A percentile compares a stretch with the other conserved stretches of the same genome.
Conservation (phyloP, 2,888 invertebrate genomes). For the Cataglyphis altisquamis region DNA sequence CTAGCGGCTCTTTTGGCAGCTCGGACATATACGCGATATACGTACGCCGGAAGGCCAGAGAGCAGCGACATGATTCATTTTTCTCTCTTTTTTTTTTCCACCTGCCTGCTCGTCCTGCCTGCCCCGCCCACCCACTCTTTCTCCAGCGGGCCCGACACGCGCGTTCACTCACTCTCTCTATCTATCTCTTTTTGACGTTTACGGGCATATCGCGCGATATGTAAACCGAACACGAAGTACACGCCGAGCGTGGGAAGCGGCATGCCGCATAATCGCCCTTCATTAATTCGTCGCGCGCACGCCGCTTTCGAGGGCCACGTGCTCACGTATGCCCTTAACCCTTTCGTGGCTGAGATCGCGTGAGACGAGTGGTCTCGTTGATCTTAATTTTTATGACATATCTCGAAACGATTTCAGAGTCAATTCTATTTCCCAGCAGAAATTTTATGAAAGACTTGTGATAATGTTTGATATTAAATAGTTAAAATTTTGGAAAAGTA, state of each 20-base stretch:
- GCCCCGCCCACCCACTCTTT: neutral
- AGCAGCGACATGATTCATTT: conserved; percentile 46
- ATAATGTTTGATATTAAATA: neutral
- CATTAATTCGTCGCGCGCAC: conserved; percentile 73
- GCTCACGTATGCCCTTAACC: conserved; percentile 8
- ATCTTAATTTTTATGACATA: neutral
- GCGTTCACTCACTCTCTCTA: neutral
- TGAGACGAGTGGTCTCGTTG: neutral
- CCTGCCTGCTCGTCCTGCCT: conserved; percentile 24
- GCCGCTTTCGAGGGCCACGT: conserved; percentile 45
- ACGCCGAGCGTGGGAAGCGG: conserved; percentile 46
- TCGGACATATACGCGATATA: conserved; percentile 31
- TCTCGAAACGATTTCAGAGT: neutral
- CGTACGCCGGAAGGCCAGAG: conserved; percentile 46
- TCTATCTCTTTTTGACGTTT: neutral
- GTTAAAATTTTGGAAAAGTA: neutral
- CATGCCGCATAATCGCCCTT: conserved; percentile 73
- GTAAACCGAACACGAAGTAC: conserved; percentile 20
- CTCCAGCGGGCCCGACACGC: neutral
- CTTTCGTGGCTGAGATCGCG: conserved; percentile 12
- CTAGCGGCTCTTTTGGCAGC: conserved; percentile 43
- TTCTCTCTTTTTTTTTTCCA: conserved; percentile 42
- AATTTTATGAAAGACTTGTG: neutral
- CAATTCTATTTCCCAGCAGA: neutral
- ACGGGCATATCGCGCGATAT: conserved; percentile 27